Base-by-base conservation (phyloP, 2,888 invertebrate species). In the Leptarthrus brevirostris region DNA sequence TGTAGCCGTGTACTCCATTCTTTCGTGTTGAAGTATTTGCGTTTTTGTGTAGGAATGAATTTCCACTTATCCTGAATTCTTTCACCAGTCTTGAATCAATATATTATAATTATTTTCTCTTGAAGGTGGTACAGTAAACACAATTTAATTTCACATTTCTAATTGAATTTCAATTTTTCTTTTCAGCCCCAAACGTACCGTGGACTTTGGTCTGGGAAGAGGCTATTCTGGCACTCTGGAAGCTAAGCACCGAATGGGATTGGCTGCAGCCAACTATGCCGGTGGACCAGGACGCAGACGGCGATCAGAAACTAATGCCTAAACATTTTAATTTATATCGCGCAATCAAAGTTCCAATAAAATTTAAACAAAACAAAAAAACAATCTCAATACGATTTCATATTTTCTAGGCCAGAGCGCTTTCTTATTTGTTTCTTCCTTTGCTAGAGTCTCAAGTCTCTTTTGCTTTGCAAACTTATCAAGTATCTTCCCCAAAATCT, bases 211-310 rank as follows among this genome's bases (percentile, higher is more conserved):
- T 0, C 87, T 96, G 74, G 92, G 90, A 80, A 92, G 96, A 66
- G 96, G 96, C 22, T 95, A 92, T 86, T 95, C 95, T 52, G 96
- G 95, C 0, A 92, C 94, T 26, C 92, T 95, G 80, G 93, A 95
- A 76, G 95, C 95, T 80, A 95, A 95, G 85, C 95, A 96, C 83
- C 89, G 95, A 81, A 93, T 96, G 92, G 96, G 95, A 2, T 85
- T 95, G 69, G 93, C 94, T 49, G 94, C 94, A 0, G 96, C 96
- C 78, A 94, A 94, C 86, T 94, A 90, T 86, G 93, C 95, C 20
- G 93, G 92, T 1, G 95, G 95, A 8, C 95, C 95, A 0, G 95
- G 95, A 79, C 89, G 95, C 85, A 93, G 92, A 90, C 92, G 95
- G 82, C 91, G 95, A 77, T 89, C 90, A 78, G 87, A 85, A 78